phyloP scores from a whole-genome alignment of 2,888 invertebrate genomes.

The Cenopis cana region DNA sequence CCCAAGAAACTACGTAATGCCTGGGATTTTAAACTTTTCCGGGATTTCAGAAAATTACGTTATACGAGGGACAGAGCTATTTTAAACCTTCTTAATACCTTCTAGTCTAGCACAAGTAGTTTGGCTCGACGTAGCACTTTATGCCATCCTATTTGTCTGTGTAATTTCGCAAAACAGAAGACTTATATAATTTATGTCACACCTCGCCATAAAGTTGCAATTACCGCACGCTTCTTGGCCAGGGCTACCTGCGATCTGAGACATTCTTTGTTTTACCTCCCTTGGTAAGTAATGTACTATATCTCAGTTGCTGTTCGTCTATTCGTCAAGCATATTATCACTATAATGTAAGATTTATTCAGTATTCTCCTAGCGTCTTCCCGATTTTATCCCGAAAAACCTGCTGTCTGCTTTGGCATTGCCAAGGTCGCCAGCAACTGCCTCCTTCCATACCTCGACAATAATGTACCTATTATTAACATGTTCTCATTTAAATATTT shows the following conservation, averaged over 20 bases:
- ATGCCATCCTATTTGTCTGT: neutral
- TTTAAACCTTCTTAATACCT: conserved; percentile 15
- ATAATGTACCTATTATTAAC: neutral
- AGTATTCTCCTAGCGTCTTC: too few species aligned
- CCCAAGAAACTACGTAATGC: conserved; percentile 13
- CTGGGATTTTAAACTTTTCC: conserved; percentile 17
- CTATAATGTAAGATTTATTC: neutral
- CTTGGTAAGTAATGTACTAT: too few species aligned
- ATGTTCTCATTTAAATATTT: neutral
- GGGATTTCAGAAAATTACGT: conserved; percentile 18
- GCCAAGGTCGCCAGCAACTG: too few species aligned
- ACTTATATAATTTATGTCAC: too few species aligned
- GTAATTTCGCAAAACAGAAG: neutral
- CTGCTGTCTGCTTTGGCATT: too few species aligned
- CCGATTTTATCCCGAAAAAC: too few species aligned
- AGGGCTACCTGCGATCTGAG: too few species aligned
- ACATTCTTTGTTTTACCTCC: too few species aligned
- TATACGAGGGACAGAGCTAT: neutral
- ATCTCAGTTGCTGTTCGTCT: neutral
- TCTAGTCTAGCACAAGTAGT: neutral
- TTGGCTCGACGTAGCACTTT: neutral
- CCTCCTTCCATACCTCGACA: too few species aligned
- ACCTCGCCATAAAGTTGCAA: too few species aligned
- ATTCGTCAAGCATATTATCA: neutral
- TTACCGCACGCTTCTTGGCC: too few species aligned